Conservation (phyloP, 2,888 invertebrate genomes). For the Chrysomela aeneicollis region DNA sequence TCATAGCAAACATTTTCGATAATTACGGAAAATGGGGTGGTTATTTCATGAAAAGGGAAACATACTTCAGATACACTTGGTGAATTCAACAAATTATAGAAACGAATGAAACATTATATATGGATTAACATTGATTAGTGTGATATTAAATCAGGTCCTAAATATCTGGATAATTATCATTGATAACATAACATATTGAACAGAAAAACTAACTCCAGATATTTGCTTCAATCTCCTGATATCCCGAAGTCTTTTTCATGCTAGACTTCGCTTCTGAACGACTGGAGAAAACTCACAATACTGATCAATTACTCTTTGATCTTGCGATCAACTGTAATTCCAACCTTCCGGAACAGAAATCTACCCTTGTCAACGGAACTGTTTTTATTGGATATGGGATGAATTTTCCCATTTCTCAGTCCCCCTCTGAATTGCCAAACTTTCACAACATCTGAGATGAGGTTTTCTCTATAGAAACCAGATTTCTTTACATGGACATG, state of each 20-base stretch:
- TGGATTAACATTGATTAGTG: too few species aligned
- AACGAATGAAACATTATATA: too few species aligned
- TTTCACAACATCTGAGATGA: conserved; percentile 43
- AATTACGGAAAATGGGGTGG: too few species aligned
- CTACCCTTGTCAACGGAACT: conserved; percentile 52
- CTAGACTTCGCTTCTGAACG: conserved; percentile 40
- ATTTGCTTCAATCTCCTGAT: background rate
- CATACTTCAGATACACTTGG: too few species aligned
- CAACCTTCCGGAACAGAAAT: conserved; percentile 49
- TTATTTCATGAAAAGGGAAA: too few species aligned
- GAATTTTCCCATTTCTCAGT: conserved; percentile 19
- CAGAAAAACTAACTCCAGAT: background rate
- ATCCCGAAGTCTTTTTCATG: conserved; percentile 24
- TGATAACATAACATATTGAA: too few species aligned
- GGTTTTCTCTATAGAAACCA: background rate
- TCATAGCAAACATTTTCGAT: too few species aligned
- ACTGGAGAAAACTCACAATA: conserved; percentile 50
- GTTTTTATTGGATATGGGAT: conserved; percentile 49
- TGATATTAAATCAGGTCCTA: too few species aligned
- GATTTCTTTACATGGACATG: too few species aligned
- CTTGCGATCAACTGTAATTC: conserved; percentile 56
- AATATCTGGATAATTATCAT: too few species aligned
- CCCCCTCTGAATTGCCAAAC: conserved; percentile 45
- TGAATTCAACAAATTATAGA: too few species aligned
- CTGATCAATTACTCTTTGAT: conserved; percentile 58